Base-by-base conservation (phyloP, 2,113 vertebrate species). In the Malurus elegans region DNA sequence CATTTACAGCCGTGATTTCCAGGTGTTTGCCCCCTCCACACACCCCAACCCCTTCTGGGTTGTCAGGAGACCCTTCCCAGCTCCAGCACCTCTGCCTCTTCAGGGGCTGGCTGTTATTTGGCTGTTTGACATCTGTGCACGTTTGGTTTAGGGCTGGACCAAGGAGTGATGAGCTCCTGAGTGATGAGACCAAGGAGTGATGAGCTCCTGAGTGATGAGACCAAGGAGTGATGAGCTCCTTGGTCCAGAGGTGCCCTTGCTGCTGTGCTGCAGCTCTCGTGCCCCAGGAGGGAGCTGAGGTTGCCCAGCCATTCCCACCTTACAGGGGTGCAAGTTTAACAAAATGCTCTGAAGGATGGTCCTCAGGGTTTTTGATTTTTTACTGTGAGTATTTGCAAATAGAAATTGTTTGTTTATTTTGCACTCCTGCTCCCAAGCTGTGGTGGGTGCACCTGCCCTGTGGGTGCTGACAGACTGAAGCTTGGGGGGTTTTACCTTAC, bases 81-180 rank as follows among this genome's bases (percentile, higher is more conserved):
- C 40, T n/a, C 34, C 25, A 36, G 15, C 0, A 2, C 38, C 32
- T 26, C 38, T 42, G 34, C 38, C 26, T 50, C 44, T 32, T 34
- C 4, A 28, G 62, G 5, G 29, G 2, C 12, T 82, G 66, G 50
- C 44, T 82, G 53, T 31, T 71, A 2, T 40, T 21, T 66, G 69
- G 44, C 11, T 25, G 0, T 47, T 60, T 81, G 57, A 11, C 26
- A 11, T 29, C 66, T 50, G 12, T 28, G 32, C 2, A 0, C 5
- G 32, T 34, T 32, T 24, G 6, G 18, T 36, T 74, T 47, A 18
- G 66, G 71, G 38, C 10, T n/a, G 54, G 50, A 26, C 20, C 21
- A 38, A 69, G 66, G 28, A 69, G 61, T 2, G 67, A 13, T 40
- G 38, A 38, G 36, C 36, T 73, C 6, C 51, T 86, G 90, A 20